phyloP scores from a whole-genome alignment of 2,797 vertebrate species.

The Gastrophryne carolinensis region DNA sequence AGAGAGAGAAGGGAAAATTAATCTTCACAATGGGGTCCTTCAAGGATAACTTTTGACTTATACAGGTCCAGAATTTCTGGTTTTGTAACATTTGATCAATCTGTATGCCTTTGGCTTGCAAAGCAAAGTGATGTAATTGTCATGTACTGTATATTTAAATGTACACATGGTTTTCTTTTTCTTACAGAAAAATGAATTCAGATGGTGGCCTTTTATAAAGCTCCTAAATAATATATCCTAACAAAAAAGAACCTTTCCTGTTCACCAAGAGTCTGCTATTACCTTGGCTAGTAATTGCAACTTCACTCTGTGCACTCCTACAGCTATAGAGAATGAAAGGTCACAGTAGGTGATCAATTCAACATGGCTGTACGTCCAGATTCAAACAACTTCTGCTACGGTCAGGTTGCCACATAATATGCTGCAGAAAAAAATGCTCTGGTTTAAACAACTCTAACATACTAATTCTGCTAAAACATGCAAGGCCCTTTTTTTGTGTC shows the following conservation, averaged over 20 bases:
- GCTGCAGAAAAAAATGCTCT: not conserved
- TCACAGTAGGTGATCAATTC: conserved; percentile 14
- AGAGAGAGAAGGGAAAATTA: too few species aligned
- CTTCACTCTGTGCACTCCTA: conserved; percentile 2
- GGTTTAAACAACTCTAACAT: not conserved
- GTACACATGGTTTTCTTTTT: not conserved
- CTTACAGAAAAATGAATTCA: not conserved
- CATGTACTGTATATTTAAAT: not conserved
- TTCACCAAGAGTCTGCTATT: not conserved
- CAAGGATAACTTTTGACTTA: too few species aligned
- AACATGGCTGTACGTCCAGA: not conserved
- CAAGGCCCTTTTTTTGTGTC: not conserved
- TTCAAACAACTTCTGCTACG: not conserved
- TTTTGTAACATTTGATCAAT: too few species aligned
- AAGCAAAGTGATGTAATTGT: too few species aligned
- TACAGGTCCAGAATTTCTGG: too few species aligned
- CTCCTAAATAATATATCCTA: not conserved
- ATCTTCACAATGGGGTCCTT: too few species aligned
- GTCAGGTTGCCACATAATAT: not conserved
- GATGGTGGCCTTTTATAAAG: not conserved
- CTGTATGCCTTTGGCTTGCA: not conserved
- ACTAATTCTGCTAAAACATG: conserved; percentile 25
- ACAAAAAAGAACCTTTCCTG: conserved; percentile 12
- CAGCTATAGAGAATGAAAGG: conserved; percentile 2
- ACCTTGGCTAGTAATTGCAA: conserved; percentile 16